Evolutionary conservation across 2,888 invertebrate genomes (phyloP), one percentile per base, ranked within the genome.

Genomic region (Pachydiplax longipennis): DNA sequence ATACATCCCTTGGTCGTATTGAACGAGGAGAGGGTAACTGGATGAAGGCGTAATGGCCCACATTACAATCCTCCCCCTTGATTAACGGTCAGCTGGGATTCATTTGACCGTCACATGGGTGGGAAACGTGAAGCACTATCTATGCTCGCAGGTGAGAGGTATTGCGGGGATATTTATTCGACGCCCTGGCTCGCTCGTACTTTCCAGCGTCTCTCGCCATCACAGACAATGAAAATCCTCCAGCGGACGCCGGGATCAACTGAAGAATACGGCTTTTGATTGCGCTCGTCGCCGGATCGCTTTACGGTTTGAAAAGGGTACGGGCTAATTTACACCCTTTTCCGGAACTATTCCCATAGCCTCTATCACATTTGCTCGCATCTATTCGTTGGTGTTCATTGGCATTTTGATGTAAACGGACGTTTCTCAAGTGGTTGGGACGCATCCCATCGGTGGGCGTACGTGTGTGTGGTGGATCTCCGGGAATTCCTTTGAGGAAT

Each of bases 31-130:
- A 31, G 25, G 12, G 73, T 31, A 13, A 35, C 61, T 87, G 87
- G 65, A 87, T 83, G 83, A 35, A 83, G 61, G 87, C 87, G 61
- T 87, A 87, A 87, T 87, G 87, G 87, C 31, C 37, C 87, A 87
- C 87, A 87, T 87, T 87, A 87, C 87, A 87, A 87, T 87, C 87
- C 61, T 83, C 65, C 61, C 73, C 65, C 87, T 87, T 87, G 87
- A 87, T 87, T 87, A 87, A 87, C 87, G 87, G 87, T 87, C 87
- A 87, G 65, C 61, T 40, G 87, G 87, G 87, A 87, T 87, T 87
- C 58, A 87, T 87, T 87, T 61, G 87, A 87, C 58, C 87, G 40
- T 87, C 87, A 87, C 87, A 61, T 31, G 87, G 87, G 37, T 87
- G 61, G 83, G 83, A 35, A 83, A 83, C 83, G 83, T 58, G 83